Percentiles rank a stretch among this genome's conserved stretches.
phyloP scores from a whole-genome alignment of 2,113 vertebrate species.

The Ceuthmochares aereus region DNA sequence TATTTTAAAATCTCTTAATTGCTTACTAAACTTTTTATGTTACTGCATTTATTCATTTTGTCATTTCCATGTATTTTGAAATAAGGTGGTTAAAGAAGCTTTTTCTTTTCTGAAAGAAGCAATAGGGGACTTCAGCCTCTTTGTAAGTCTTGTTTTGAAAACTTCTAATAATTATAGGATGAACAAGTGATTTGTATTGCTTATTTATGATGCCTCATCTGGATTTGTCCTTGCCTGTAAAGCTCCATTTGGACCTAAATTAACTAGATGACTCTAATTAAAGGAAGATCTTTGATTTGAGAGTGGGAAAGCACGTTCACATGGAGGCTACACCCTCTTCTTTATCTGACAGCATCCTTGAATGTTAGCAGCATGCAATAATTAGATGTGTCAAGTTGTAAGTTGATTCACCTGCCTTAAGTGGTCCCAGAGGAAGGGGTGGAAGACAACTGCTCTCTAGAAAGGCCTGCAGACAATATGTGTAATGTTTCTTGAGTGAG shows the following conservation, averaged over 20 bases:
- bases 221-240: conserved; percentile 27
- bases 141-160: conserved; percentile 27
- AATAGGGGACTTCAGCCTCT: background rate
- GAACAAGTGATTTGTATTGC: conserved; percentile 12
- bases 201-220: conserved; percentile 43
- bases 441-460: background rate
- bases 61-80: background rate
- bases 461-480: background rate
- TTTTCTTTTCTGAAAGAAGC: background rate
- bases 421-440: conserved; percentile 1
- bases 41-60: background rate
- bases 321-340: conserved; percentile 1
- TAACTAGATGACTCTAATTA: conserved; percentile 33
- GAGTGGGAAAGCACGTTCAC: background rate
- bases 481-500: background rate
- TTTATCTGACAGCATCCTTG: conserved; percentile 43
- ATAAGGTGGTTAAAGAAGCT: background rate
- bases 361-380: background rate
- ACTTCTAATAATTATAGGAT: conserved; percentile 13
- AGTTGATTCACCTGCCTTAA: conserved; percentile 27
- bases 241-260: conserved; percentile 19
- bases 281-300: conserved; percentile 3
- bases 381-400: background rate
- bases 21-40: background rate
- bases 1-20: background rate